Evolutionary conservation across 2,888 invertebrate genomes (phyloP), one percentile per base, ranked within the genome.

Genomic region (Fabriciana adippe): DNA sequence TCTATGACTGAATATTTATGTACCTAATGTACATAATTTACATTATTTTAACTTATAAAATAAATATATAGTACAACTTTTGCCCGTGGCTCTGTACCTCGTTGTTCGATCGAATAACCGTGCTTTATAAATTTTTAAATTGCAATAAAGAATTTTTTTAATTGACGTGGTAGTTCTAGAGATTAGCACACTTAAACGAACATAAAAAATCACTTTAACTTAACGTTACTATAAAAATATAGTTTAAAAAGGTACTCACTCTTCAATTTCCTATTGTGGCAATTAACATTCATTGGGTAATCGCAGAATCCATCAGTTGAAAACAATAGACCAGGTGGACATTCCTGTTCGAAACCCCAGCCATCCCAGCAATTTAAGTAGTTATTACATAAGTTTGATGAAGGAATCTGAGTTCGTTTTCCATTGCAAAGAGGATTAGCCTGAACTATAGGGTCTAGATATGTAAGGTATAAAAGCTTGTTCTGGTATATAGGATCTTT

Each of bases 321-420:
- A 82, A 96, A 96, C 50, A 94, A 79, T 5, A 95, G 79, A 0
- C 94, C 94, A 13, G 86, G 84, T 0, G 95, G 95, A 71, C 96
- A 96, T 21, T 93, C 92, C 80, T 95, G 94, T 75, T 95, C 95
- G 31, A 94, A 90, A 0, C 94, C 95, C 73, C 93, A 92, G 0
- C 94, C 95, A 74, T 95, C 95, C 96, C 96, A 96, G 79, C 96
- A 96, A 81, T 95, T 95, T 15, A 95, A 78, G 80, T 94, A 96
- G 75, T 93, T 94, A 54, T 93, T 93, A 77, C 96, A 96, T 6
- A 91, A 82, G 41, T 83, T 89, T 0, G 92, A 89, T 13, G 94
- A 94, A 0, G 95, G 93, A 72, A 95, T 94, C 79, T 95, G 95
- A 3, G 95, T 94, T 57, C 94, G 87, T 45, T 91, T 89, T 13